Evolutionary conservation across 2,888 invertebrate species (phyloP).

Genomic region (Carterocephalus palaemon): DNA sequence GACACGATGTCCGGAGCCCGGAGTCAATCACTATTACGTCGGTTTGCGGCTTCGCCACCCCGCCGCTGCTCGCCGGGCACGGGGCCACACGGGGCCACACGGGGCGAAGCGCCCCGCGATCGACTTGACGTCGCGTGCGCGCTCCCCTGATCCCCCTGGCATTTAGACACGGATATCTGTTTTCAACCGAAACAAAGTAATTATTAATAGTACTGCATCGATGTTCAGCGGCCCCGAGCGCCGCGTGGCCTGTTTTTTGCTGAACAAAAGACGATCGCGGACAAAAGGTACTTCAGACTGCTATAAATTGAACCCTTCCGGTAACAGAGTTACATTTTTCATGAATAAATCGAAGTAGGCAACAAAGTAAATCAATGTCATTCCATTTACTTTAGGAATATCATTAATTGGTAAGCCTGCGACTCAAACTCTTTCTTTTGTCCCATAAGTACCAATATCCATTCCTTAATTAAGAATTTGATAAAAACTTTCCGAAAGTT

Average conservation of each 20-base stretch:
- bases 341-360: no score
- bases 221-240: constrained; percentile 33
- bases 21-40: constrained; percentile 51
- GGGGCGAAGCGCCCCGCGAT: constrained; percentile 25
- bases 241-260: constrained; percentile 25
- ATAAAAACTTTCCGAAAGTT: no score
- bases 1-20: constrained; percentile 49
- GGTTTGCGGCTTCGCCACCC: constrained; percentile 16
- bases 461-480: no score
- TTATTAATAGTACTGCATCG: constrained; percentile 45
- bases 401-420: no score
- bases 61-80: constrained; percentile 17
- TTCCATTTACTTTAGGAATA: no score
- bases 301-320: constrained; percentile 2
- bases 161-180: constrained; percentile 55
- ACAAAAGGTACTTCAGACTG: constrained; percentile 17
- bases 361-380: no score
- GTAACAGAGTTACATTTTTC: neutral
- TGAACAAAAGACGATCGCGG: constrained; percentile 12
- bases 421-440: no score
- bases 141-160: constrained; percentile 38
- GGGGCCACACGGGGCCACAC: constrained; percentile 6
- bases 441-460: no score
- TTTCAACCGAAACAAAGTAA: constrained; percentile 50
- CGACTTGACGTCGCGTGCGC: constrained; percentile 64